Evolutionary conservation across 2,113 vertebrate genomes (phyloP).

Genomic region (Gambusia affinis): DNA sequence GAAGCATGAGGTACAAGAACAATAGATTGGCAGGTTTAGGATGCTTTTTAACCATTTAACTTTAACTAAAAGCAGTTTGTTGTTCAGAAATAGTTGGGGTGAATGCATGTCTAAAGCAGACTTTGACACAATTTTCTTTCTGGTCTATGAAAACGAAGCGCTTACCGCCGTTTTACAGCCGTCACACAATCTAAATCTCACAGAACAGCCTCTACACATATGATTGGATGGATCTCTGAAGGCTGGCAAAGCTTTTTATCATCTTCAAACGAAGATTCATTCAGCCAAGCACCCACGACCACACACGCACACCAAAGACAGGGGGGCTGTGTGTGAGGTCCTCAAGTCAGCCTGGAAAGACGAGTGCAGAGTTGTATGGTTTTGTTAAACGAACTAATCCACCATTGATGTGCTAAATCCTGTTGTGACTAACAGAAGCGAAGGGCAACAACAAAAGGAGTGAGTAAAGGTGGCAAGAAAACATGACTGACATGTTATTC

Average conservation of each 20-base stretch:
- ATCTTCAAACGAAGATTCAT: slow-evolving; percentile 61
- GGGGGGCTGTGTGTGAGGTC: slow-evolving; percentile 76
- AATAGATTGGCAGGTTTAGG: slow-evolving; percentile 51
- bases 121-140: neutral
- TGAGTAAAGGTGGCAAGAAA: slow-evolving; percentile 7
- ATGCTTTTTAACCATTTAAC: slow-evolving; percentile 34
- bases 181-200: neutral
- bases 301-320: slow-evolving; percentile 74
- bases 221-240: slow-evolving; percentile 29
- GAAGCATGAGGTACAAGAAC: slow-evolving; percentile 58
- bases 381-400: slow-evolving; percentile 77
- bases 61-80: neutral
- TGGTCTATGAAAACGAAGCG: slow-evolving; percentile 22
- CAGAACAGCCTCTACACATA: slow-evolving; percentile 38
- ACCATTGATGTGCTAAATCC: slow-evolving; percentile 79
- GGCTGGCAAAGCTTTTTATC: slow-evolving; percentile 67
- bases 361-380: slow-evolving; percentile 76
- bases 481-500: neutral
- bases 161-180: neutral
- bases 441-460: slow-evolving; percentile 24
- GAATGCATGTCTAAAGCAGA: neutral
- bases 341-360: slow-evolving; percentile 72
- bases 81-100: slow-evolving; percentile 17
- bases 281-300: slow-evolving; percentile 62
- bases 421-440: slow-evolving; percentile 63